Evolutionary conservation across 2,113 vertebrate species (phyloP).

Genomic region (Callionymus lyra): DNA sequence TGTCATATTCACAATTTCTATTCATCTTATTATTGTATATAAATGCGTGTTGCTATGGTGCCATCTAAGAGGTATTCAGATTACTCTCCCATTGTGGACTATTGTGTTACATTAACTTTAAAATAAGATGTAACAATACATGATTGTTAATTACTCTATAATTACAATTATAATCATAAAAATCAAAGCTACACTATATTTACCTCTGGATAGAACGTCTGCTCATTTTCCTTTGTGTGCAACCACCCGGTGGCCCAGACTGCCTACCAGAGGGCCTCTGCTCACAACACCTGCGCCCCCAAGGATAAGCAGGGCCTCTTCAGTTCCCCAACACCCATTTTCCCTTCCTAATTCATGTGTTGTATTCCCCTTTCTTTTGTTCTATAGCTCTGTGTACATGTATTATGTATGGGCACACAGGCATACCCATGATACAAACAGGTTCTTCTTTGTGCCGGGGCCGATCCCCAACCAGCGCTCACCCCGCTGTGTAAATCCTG

Average conservation of each 20-base stretch:
- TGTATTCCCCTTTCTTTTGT: constrained; percentile 32
- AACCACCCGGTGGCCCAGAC: constrained; percentile 6
- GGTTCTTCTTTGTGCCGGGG: constrained; percentile 11
- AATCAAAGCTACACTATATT: constrained; percentile 1
- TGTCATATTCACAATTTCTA: too few species aligned
- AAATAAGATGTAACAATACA: too few species aligned
- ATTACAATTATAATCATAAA: too few species aligned
- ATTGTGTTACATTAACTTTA: too few species aligned
- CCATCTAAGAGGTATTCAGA: too few species aligned
- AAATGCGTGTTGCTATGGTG: too few species aligned
- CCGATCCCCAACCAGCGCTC: constrained; percentile 13
- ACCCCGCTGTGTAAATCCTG: constrained; percentile 38
- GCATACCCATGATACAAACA: constrained; percentile 5
- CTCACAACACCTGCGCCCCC: constrained; percentile 36
- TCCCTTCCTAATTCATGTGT: constrained; percentile 19
- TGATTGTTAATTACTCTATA: too few species aligned
- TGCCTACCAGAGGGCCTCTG: constrained; percentile 27
- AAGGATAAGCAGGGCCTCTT: constrained; percentile 26
- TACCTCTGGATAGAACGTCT: constrained; percentile 19
- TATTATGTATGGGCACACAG: constrained; percentile 34
- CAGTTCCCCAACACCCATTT: constrained; percentile 12
- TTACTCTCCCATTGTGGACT: too few species aligned
- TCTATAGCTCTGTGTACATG: constrained; percentile 12
- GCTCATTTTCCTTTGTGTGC: constrained; percentile 17
- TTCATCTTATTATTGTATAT: too few species aligned